phyloP scores from a whole-genome alignment of 2,888 invertebrate genomes.

The Hoplodrina blanda region DNA sequence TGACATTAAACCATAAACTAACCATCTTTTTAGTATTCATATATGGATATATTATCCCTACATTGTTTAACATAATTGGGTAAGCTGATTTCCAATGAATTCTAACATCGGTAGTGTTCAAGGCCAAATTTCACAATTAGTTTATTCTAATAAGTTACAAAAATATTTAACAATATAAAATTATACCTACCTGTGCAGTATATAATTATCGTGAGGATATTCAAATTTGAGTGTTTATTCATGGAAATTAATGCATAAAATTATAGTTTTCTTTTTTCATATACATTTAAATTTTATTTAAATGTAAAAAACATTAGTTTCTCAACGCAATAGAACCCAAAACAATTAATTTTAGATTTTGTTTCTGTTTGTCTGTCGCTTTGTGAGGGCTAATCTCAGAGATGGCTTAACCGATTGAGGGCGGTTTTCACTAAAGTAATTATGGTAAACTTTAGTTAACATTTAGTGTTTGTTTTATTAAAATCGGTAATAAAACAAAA shows the following conservation, averaged over 20 bases:
- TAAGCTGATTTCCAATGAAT: slow-evolving; percentile 30
- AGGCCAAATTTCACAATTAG: slow-evolving; percentile 39
- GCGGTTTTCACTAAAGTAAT: too few relatives aligned
- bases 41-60: slow-evolving; percentile 3
- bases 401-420: too few relatives aligned
- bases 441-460: too few relatives aligned
- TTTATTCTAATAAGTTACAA: background rate
- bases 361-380: too few relatives aligned
- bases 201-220: background rate
- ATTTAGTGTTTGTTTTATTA: too few relatives aligned
- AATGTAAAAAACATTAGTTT: too few relatives aligned
- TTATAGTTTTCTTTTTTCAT: too few relatives aligned
- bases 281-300: too few relatives aligned
- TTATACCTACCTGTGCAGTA: background rate
- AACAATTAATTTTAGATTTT: too few relatives aligned
- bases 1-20: background rate
- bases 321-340: too few relatives aligned
- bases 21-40: slow-evolving; percentile 5
- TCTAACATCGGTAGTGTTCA: slow-evolving; percentile 7
- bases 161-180: slow-evolving; percentile 3
- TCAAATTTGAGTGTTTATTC: background rate
- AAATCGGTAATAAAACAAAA: too few relatives aligned
- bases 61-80: background rate
- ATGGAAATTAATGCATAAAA: background rate
- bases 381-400: too few relatives aligned